phyloP scores from a whole-genome alignment of 2,113 vertebrate species.

The Xenopus borealis region DNA sequence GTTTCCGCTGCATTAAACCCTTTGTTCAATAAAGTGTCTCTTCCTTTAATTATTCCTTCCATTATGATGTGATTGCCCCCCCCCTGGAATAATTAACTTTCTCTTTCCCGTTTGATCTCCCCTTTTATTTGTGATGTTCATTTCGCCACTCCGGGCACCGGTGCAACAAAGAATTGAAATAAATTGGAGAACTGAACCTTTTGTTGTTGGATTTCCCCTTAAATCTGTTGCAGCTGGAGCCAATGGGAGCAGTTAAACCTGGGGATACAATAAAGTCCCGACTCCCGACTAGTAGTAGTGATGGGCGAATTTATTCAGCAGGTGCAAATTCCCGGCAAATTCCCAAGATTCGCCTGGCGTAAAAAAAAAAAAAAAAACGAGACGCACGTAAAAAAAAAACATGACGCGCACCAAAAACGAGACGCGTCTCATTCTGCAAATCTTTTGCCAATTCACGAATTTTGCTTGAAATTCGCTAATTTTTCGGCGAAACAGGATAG shows the following conservation, averaged over 20 bases:
- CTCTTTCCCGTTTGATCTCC: slow-evolving; percentile 26
- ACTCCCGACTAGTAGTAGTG: too few species aligned
- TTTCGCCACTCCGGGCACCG: not conserved
- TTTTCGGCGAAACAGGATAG: too few species aligned
- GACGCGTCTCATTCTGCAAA: too few species aligned
- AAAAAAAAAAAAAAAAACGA: too few species aligned
- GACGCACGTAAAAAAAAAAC: too few species aligned
- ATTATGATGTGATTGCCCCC: not conserved
- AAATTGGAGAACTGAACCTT: not conserved
- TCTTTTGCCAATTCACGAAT: too few species aligned
- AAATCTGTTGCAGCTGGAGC: not conserved
- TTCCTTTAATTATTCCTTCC: slow-evolving; percentile 24
- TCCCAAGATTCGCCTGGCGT: too few species aligned
- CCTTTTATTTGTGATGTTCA: not conserved
- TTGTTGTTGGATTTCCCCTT: not conserved
- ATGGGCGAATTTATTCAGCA: too few species aligned
- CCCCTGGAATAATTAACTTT: slow-evolving; percentile 11
- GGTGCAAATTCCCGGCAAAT: too few species aligned
- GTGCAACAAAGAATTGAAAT: not conserved
- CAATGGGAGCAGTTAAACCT: not conserved
- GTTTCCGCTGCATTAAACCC: not conserved
- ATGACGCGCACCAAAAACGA: too few species aligned
- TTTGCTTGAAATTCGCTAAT: too few species aligned
- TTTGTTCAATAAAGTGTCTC: slow-evolving; percentile 25
- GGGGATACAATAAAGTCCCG: not conserved